phyloP scores from a whole-genome alignment of 2,113 vertebrate genomes.

The Apteryx mantelli region DNA sequence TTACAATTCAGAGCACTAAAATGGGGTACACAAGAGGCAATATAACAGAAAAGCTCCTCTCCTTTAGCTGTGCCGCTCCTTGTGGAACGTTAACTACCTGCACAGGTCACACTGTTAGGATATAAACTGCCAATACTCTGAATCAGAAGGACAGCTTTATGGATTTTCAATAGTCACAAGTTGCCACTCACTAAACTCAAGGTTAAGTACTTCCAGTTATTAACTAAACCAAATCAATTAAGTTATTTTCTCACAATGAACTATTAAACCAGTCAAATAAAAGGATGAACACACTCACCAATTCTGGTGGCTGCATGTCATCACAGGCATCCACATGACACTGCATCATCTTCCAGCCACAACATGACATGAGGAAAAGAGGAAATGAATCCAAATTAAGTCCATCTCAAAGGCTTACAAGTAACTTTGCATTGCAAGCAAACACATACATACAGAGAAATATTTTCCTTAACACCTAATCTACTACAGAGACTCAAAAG shows the following conservation, averaged over 20 bases:
- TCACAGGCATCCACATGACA: conserved; percentile 75
- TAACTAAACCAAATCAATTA: background rate
- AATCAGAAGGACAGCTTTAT: background rate
- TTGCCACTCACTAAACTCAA: background rate
- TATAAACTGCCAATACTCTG: background rate
- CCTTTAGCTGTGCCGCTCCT: background rate
- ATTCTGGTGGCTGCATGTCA: conserved; percentile 70
- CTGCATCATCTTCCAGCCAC: conserved; percentile 69
- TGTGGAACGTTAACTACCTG: background rate
- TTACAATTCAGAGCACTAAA: background rate
- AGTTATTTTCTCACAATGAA: background rate
- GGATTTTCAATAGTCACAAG: background rate
- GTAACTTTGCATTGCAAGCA: background rate
- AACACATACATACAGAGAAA: background rate
- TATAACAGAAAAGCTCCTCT: background rate
- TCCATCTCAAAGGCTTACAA: background rate
- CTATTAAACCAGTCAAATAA: background rate
- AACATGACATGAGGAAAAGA: background rate
- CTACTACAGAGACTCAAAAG: background rate
- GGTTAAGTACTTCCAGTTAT: background rate
- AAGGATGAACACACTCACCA: conserved; percentile 38
- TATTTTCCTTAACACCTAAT: background rate
- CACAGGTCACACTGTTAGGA: background rate
- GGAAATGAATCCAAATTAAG: background rate
- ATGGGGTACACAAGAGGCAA: accelerated